These are phyloP conservation scores for Novumbra hubbsi DNA, from an alignment of 2,797 vertebrate genomes.

Conservation along the genomic window DNA sequence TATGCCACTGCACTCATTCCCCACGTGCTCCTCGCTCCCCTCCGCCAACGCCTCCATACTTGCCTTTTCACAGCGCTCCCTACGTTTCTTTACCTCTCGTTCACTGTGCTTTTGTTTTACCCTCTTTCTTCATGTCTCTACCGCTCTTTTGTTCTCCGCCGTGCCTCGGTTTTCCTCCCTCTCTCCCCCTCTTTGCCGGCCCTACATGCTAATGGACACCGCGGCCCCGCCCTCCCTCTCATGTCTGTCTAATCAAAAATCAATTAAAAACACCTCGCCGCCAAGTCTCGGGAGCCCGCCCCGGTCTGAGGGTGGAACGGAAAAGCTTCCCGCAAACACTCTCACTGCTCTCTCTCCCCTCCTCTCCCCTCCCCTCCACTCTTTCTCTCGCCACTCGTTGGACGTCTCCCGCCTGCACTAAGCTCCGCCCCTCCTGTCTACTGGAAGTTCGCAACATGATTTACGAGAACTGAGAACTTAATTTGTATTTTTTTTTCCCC, in stretches of 20 bases:
- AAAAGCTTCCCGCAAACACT: constrained; percentile 75
- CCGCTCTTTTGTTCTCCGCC: constrained; percentile 38
- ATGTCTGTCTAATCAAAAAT: constrained; percentile 85
- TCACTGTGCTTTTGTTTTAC: constrained; percentile 4
- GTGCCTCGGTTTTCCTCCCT: constrained; percentile 38
- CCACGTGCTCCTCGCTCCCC: constrained; percentile 60
- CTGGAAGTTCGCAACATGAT: constrained; percentile 87
- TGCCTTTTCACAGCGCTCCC: constrained; percentile 2
- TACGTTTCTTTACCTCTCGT: constrained; percentile 35
- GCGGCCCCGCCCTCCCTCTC: constrained; percentile 47
- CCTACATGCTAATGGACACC: constrained; percentile 80
- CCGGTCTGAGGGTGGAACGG: constrained; percentile 75
- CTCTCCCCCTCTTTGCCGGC: constrained; percentile 61
- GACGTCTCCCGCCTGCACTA: constrained; percentile 51
- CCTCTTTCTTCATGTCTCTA: constrained; percentile 38
- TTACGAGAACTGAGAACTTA: constrained; percentile 86
- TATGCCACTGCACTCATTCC: constrained; percentile 55
- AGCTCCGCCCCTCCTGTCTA: constrained; percentile 83
- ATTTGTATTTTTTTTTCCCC: constrained; percentile 82
- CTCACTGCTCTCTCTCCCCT: constrained; percentile 53
- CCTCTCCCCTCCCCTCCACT: constrained; percentile 28
- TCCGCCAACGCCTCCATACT: constrained; percentile 44
- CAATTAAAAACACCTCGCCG: constrained; percentile 87
- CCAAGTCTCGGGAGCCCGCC: constrained; percentile 75
- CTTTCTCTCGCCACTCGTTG: constrained; percentile 26